Evolutionary conservation across 1,140 invertebrate species (phyloP).

Genomic region (Laupala kohalensis): DNA sequence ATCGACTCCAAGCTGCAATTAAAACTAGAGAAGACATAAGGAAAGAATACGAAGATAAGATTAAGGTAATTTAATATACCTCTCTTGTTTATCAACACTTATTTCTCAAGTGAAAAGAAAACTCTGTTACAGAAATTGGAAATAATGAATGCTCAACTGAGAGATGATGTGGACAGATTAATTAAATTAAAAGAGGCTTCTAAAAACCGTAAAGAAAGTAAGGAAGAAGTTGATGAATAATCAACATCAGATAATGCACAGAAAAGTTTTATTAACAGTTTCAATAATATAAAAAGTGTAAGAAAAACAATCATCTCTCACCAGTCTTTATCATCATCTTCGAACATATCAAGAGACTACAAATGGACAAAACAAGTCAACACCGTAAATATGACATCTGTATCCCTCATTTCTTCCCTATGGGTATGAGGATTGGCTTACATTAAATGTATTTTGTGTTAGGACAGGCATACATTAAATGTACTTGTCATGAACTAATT

Average conservation of each 20-base stretch:
- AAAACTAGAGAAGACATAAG: conserved; percentile 45
- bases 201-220: too few relatives aligned
- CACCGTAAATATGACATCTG: too few relatives aligned
- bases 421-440: too few relatives aligned
- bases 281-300: background rate
- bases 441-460: too few relatives aligned
- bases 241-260: background rate
- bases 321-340: too few relatives aligned
- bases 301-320: too few relatives aligned
- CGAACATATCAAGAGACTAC: too few relatives aligned
- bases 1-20: conserved; percentile 42
- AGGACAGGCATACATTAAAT: too few relatives aligned
- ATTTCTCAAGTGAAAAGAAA: background rate
- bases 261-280: background rate
- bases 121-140: background rate
- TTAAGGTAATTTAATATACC: conserved; percentile 17
- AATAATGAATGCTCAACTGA: background rate
- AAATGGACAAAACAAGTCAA: too few relatives aligned
- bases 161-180: background rate
- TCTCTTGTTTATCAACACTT: background rate
- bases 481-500: too few relatives aligned
- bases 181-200: background rate
- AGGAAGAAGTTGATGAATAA: background rate
- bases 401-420: too few relatives aligned
- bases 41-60: conserved; percentile 39